Evolutionary conservation across 2,888 invertebrate genomes (phyloP).

Genomic region (Sinopyrophorus schimmeli): DNA sequence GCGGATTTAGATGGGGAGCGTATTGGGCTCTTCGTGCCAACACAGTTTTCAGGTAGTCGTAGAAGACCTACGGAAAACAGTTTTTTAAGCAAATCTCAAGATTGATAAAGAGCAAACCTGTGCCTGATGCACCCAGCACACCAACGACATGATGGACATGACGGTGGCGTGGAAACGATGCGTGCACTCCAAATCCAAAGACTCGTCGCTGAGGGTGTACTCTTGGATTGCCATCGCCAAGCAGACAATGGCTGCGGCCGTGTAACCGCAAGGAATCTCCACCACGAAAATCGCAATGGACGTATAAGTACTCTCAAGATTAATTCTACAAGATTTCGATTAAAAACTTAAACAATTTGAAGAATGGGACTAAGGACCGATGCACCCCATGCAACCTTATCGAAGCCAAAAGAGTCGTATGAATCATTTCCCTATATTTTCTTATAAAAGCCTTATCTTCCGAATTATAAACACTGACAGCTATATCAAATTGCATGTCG

Average conservation of each 20-base stretch:
- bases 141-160: constrained; percentile 62
- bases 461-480: constrained; percentile 49
- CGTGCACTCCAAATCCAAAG: constrained; percentile 46
- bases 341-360: background rate
- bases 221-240: constrained; percentile 66
- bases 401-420: constrained; percentile 55
- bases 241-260: constrained; percentile 62
- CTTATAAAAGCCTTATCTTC: constrained; percentile 60
- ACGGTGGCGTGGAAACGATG: constrained; percentile 65
- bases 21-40: constrained; percentile 61
- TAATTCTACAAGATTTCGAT: constrained; percentile 50
- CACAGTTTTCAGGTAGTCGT: constrained; percentile 62
- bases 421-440: constrained; percentile 57
- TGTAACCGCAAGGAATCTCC: constrained; percentile 66
- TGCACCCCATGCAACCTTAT: constrained; percentile 54
- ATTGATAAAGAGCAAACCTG: constrained; percentile 39
- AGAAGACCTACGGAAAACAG: constrained; percentile 56
- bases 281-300: constrained; percentile 61
- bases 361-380: constrained; percentile 10
- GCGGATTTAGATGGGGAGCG: constrained; percentile 68
- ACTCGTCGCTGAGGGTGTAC: constrained; percentile 54
- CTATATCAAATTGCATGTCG: constrained; percentile 55
- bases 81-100: background rate
- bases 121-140: constrained; percentile 66
- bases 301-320: constrained; percentile 60